A percentile compares a stretch with the other conserved stretches of the same genome.
These are phyloP conservation scores for Andrena camellia DNA, from an alignment of 2,888 invertebrate genomes.

Conservation along the genomic window DNA sequence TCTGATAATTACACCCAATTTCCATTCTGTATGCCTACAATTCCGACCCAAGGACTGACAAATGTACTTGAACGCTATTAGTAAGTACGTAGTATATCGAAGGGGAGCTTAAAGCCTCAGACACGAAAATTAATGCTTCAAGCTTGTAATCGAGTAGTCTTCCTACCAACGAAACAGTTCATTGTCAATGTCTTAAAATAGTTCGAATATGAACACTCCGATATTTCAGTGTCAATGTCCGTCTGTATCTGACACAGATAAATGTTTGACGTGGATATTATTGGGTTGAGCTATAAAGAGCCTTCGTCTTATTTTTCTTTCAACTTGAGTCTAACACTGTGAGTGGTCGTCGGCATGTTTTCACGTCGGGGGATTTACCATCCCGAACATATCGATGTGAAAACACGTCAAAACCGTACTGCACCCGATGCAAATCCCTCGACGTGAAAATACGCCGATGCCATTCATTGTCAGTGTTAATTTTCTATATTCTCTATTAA, in stretches of 20 bases:
- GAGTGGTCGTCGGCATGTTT: no score
- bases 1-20: not conserved
- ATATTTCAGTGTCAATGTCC: constrained; percentile 51
- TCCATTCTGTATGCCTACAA: not conserved
- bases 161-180: constrained; percentile 53
- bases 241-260: constrained; percentile 5
- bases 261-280: constrained; percentile 7
- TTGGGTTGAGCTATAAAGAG: not conserved
- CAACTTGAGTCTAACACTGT: not conserved
- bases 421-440: no score
- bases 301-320: not conserved
- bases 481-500: no score
- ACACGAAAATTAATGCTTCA: constrained; percentile 18
- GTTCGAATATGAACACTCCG: constrained; percentile 32
- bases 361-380: no score
- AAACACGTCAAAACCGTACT: no score
- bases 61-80: constrained; percentile 28
- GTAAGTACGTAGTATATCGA: constrained; percentile 9
- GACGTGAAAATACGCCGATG: no score
- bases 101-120: not conserved
- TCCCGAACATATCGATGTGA: no score
- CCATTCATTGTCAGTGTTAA: no score
- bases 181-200: constrained; percentile 38
- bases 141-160: constrained; percentile 52
- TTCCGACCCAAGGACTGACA: constrained; percentile 6